Percentiles rank a stretch among this genome's conserved stretches.
These are phyloP conservation scores for Poeciliopsis retropinna DNA, from an alignment of 2,113 vertebrate species.

Conservation along the genomic window DNA sequence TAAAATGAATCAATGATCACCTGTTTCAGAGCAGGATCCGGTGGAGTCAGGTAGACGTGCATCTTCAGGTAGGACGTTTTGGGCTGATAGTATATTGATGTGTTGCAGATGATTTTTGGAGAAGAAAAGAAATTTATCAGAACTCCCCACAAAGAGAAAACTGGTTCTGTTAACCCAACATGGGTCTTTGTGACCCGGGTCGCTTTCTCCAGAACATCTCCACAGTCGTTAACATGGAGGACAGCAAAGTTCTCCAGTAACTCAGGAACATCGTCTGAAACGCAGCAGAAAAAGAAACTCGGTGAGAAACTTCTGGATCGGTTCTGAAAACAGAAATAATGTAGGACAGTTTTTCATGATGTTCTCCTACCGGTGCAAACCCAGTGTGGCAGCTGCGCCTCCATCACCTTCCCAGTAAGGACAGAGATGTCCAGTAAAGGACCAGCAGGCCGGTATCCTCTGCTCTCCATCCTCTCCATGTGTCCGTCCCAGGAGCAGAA, in stretches of 20 bases:
- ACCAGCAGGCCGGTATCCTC: conserved; percentile 32
- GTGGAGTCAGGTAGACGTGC: conserved; percentile 38
- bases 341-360: neutral
- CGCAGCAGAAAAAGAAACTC: neutral
- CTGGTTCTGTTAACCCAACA: conserved; percentile 26
- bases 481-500: conserved; percentile 23
- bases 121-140: neutral
- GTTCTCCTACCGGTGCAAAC: conserved; percentile 29
- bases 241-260: conserved; percentile 24
- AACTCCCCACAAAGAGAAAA: conserved; percentile 8
- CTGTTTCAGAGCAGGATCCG: conserved; percentile 29
- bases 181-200: conserved; percentile 27
- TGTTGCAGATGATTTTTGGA: neutral
- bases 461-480: conserved; percentile 30
- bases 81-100: conserved; percentile 28
- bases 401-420: conserved; percentile 19
- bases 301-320: neutral
- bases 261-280: conserved; percentile 1
- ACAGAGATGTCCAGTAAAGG: conserved; percentile 40
- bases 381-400: conserved; percentile 51
- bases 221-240: conserved; percentile 36
- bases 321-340: neutral
- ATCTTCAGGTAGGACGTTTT: conserved; percentile 14
- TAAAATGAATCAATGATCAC: neutral
- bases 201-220: conserved; percentile 32